Evolutionary conservation across 2,113 vertebrate genomes (phyloP).

Genomic region (Fulmarus glacialis): DNA sequence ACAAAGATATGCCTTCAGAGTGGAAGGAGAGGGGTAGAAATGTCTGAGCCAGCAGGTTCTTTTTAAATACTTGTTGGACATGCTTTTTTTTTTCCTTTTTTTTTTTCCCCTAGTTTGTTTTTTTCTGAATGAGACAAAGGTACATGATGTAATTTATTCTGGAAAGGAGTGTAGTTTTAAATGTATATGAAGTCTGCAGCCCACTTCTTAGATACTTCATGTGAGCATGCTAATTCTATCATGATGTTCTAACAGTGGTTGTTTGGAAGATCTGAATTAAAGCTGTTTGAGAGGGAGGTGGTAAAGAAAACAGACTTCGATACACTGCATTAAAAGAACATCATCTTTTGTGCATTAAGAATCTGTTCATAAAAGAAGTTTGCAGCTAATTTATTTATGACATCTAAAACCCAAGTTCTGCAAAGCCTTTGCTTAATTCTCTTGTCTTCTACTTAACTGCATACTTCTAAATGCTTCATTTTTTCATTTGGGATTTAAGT

Average conservation of each 20-base stretch:
- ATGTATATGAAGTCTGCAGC: not conserved
- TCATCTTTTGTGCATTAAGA: not conserved
- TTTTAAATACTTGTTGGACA: not conserved
- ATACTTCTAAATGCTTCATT: not conserved
- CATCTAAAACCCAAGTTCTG: not conserved
- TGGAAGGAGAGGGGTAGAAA: not conserved
- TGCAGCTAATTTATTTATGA: not conserved
- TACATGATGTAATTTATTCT: not conserved
- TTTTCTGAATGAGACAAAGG: not conserved
- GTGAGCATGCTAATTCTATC: not conserved
- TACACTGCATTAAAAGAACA: not conserved
- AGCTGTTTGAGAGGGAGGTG: not conserved
- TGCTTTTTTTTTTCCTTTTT: not conserved
- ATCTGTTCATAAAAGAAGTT: not conserved
- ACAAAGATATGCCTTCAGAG: not conserved
- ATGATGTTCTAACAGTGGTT: not conserved
- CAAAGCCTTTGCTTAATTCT: not conserved
- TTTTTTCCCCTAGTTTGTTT: rapidly evolving
- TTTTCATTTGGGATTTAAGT: not conserved
- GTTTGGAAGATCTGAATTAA: not conserved
- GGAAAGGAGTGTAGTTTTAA: not conserved
- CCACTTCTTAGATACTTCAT: not conserved
- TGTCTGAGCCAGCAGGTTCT: not conserved
- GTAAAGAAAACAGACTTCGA: not conserved
- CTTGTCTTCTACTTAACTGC: not conserved